These are phyloP conservation scores for human (Homo sapiens) DNA, from an alignment of 2,113 vertebrate genomes.

Conservation along the genomic window DNA sequence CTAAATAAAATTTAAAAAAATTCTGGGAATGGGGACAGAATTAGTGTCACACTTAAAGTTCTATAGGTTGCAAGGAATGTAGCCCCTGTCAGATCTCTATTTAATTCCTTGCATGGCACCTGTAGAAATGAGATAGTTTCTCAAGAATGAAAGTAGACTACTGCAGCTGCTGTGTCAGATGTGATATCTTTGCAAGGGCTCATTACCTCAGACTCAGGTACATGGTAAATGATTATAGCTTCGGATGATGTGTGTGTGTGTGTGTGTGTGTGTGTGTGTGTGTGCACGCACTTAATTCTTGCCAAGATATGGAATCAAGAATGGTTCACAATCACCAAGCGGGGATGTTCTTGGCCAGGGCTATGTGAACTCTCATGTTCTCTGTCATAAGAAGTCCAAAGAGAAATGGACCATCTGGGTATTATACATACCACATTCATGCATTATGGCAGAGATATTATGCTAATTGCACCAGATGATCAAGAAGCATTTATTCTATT, in stretches of 20 bases:
- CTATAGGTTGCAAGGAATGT: neutral
- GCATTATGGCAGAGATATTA: neutral
- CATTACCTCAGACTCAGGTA: neutral
- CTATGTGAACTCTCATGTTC: neutral
- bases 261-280: no score
- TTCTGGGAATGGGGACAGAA: neutral
- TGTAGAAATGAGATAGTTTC: neutral
- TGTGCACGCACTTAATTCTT: neutral
- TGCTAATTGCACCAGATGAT: constrained; percentile 26
- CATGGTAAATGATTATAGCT: neutral
- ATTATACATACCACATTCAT: neutral
- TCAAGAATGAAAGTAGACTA: neutral
- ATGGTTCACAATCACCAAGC: neutral
- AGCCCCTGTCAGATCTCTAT: neutral
- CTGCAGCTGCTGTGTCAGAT: neutral
- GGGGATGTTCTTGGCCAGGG: neutral
- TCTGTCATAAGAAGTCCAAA: neutral
- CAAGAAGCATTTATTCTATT: neutral
- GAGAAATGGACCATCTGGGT: neutral
- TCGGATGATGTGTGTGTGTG: neutral
- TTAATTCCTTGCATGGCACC: neutral
- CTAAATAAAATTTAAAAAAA: neutral
- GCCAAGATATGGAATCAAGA: neutral
- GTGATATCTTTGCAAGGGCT: neutral
- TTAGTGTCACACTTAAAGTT: neutral